A percentile compares a stretch with the other conserved stretches of the same genome.
These are phyloP conservation scores for Phenganax stokvisi DNA, from an alignment of 92 coral and sea anemone species.

Conservation along the genomic window DNA sequence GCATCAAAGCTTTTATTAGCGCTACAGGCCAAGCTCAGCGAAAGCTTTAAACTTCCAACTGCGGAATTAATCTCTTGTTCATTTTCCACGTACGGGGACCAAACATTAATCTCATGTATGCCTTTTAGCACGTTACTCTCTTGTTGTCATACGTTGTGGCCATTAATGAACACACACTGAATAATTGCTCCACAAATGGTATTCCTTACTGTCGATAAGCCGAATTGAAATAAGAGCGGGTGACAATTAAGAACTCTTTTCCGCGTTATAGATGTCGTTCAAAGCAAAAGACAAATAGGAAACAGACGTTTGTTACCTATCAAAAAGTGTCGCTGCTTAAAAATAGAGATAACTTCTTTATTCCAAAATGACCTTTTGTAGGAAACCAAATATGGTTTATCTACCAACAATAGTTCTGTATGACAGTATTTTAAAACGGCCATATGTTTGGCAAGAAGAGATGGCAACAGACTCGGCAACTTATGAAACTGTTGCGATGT, in stretches of 20 bases:
- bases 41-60: constrained; percentile 10
- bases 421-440: no score
- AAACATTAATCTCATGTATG: constrained; percentile 31
- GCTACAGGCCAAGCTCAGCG: constrained; percentile 14
- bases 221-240: neutral
- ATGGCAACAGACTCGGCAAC: neutral
- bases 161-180: no score
- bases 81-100: constrained; percentile 29
- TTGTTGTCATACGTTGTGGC: neutral
- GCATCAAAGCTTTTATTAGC: constrained; percentile 9
- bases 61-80: constrained; percentile 25
- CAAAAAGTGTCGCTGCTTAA: neutral
- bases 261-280: neutral
- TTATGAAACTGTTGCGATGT: neutral
- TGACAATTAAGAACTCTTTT: neutral
- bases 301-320: constrained; percentile 1
- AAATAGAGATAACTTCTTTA: constrained; percentile 3
- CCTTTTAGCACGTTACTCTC: constrained; percentile 29
- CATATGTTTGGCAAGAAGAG: no score
- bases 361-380: constrained; percentile 2
- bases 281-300: neutral
- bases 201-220: no score
- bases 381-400: neutral
- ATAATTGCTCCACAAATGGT: constrained; percentile 1
- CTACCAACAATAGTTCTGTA: no score